Base-by-base conservation (phyloP, 2,113 vertebrate genomes). In the Ranitomeya variabilis region DNA sequence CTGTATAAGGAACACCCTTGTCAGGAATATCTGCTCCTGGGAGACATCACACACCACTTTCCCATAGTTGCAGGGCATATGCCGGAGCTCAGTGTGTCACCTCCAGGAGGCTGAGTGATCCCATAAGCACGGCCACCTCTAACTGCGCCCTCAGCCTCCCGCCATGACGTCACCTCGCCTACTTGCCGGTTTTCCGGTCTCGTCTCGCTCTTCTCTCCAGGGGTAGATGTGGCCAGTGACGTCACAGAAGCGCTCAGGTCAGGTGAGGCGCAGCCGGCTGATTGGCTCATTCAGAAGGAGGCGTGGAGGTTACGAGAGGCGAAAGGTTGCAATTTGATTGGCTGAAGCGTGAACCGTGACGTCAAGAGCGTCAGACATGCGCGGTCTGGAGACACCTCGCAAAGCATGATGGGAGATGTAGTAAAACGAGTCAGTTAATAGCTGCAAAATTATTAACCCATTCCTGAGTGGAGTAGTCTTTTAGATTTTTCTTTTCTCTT, bases 171-270 rank as follows among this genome's bases (percentile, higher is more conserved):
- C 12, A 52, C 7, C 7, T 4, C 14, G 6, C 6, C 21, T 23
- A 54, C 19, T 52, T 45, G 26, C 71, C 69, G 26, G 23, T 6
- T 60, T 26, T 26, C 60, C 85, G 74, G 85, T 83, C n/a, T 7
- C 31, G 19, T 37, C 74, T 87, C 52, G 15, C 26, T 16, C 37
- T 37, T 57, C 73, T 78, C n/a, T 66, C 18, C 86, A 59, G 54
- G 69, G 37, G 37, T 45, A 85, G 85, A 89, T 86, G 89, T 89
- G 84, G 84, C 83, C 62, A 57, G 21, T 89, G 76, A 86, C 89
- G 89, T 86, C 83, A 80, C 23, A 15, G 9, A 62, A 59, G 77
- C 89, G 81, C 59, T 83, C 57, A 78, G 76, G 76, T 77, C 52
- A 77, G 51, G 64, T 82, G 73, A 73, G 14, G 82, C 86, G 18